Evolutionary conservation across 30 jellyfish, hydroid and myxozoan genomes (phyloP).

Genomic region (Morbakka virulenta): DNA sequence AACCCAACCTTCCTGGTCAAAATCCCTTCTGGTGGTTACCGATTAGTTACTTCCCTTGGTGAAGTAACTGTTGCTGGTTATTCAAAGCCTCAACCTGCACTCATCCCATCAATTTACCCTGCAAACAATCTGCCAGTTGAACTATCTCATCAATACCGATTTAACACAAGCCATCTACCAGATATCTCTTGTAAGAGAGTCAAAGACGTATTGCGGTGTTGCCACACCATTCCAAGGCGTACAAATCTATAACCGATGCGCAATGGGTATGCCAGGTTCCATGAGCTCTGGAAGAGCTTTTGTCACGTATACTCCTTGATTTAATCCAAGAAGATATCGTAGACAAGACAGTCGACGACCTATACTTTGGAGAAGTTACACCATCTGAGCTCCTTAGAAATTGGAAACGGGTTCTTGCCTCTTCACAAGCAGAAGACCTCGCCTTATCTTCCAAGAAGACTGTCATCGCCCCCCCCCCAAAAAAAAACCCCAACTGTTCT

Average conservation of each 20-base stretch:
- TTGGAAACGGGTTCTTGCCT: background rate
- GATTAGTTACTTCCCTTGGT: conserved; percentile 56
- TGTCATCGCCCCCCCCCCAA: conserved; percentile 57
- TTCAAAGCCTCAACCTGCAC: too few species aligned
- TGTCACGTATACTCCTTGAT: conserved; percentile 42
- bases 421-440: too few species aligned
- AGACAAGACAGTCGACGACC: conserved; percentile 53
- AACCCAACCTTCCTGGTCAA: conserved; percentile 67
- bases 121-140: conserved; percentile 48
- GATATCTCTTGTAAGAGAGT: conserved; percentile 42
- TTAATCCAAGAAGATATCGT: conserved; percentile 24
- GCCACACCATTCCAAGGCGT: conserved; percentile 69
- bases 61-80: conserved; percentile 53
- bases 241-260: too few species aligned
- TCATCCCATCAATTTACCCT: conserved; percentile 69
- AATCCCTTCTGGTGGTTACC: conserved; percentile 57
- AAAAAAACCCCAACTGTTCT: conserved; percentile 41
- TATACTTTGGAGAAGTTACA: conserved; percentile 49
- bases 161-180: too few species aligned
- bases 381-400: too few species aligned
- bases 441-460: too few species aligned
- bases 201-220: conserved; percentile 67
- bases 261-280: conserved; percentile 82
- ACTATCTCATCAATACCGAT: conserved; percentile 39
- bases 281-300: conserved; percentile 60